These are phyloP conservation scores for Diabrotica virgifera DNA, from an alignment of 1,140 invertebrate species.

Conservation along the genomic window DNA sequence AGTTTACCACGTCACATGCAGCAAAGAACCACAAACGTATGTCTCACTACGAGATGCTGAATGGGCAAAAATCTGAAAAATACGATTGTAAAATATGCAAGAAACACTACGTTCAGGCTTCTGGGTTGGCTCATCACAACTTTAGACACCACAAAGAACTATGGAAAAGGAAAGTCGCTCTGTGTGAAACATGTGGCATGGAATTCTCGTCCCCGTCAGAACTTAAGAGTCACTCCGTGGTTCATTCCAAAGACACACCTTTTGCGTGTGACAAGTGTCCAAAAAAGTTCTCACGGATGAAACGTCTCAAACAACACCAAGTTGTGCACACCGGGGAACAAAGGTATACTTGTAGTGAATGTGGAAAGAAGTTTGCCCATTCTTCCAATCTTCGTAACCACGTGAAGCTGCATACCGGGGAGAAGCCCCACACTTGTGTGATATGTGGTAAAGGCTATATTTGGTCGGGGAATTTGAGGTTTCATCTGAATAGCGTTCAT, in stretches of 20 bases:
- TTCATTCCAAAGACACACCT: slow-evolving; percentile 71
- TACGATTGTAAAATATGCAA: too few relatives aligned
- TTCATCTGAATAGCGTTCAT: slow-evolving; percentile 52
- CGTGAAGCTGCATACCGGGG: slow-evolving; percentile 62
- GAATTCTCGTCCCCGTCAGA: slow-evolving; percentile 68
- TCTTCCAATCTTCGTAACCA: slow-evolving; percentile 67
- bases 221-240: slow-evolving; percentile 66
- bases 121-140: too few relatives aligned
- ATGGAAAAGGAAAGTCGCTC: slow-evolving; percentile 44
- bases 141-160: too few relatives aligned
- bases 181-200: slow-evolving; percentile 76
- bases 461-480: slow-evolving; percentile 59
- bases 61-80: slow-evolving; percentile 25
- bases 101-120: too few relatives aligned
- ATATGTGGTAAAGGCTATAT: slow-evolving; percentile 66
- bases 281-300: slow-evolving; percentile 60
- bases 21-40: slow-evolving; percentile 43
- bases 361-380: too few relatives aligned
- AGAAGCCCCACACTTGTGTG: slow-evolving; percentile 69
- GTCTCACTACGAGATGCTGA: slow-evolving; percentile 36
- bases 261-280: slow-evolving; percentile 66
- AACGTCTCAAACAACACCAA: slow-evolving; percentile 60
- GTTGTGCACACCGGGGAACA: slow-evolving; percentile 64
- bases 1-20: slow-evolving; percentile 51
- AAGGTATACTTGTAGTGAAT: slow-evolving; percentile 62